Evolutionary conservation across 2,113 vertebrate genomes (phyloP), one percentile per base, ranked within the genome.

Genomic region (Sialia sialis): DNA sequence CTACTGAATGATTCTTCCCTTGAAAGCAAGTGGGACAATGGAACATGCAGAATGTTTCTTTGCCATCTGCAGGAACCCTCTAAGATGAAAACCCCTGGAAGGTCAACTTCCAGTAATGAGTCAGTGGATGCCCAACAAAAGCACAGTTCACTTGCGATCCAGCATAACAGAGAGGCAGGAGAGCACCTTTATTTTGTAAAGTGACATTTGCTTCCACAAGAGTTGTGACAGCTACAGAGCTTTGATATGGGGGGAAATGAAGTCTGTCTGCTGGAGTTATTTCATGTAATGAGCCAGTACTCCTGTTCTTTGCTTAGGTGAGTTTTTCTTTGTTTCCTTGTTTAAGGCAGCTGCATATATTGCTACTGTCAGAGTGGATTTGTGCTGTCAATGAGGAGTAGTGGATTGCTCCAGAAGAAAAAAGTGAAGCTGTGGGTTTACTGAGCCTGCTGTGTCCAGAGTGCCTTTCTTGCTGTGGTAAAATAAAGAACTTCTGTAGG

Each of bases 401-500:
- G 70, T 44, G 64, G 85, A 38, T 75, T 94, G 85, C 93, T 95
- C 89, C 91, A 73, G 59, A 58, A 81, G n/a, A 73, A 85, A 87
- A 91, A 79, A 76, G 46, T 77, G 67, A 88, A 93, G 75, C 79
- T 94, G 96, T 89, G 94, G 94, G 92, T 96, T 97, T 96, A 90
- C 77, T 89, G 72, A 95, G 84, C 78, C 93, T 97, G 93, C 94
- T 97, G 93, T 96, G 96, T 95, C 93, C 93, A 97, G 97, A 98
- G 98, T 98, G 98, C 98, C 98, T 98, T 98, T 97, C 96, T 96
- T 95, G 93, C 97, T 96, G 93, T 97, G 96, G 97, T 87, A 80
- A 97, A 97, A 97, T 94, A 81, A 93, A 94, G 90, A 92, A 91
- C 87, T 97, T 87, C 63, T 86, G 79, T 96, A 87, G 92, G 91